phyloP scores from a whole-genome alignment of 2,888 invertebrate species.

The Pinctada fucata region DNA sequence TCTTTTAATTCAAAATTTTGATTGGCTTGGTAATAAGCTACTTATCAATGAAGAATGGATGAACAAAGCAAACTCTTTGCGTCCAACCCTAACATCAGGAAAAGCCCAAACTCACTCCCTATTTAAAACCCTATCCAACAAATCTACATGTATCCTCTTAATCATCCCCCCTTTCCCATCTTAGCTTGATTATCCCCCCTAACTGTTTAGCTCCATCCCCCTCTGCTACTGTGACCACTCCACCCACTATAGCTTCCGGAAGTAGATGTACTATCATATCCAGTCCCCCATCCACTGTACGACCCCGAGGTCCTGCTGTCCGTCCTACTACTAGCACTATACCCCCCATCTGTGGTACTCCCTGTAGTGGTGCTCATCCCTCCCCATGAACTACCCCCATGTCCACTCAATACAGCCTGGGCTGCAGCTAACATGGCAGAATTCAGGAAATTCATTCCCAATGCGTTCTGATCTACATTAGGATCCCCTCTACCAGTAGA shows the following conservation, averaged over 20 bases:
- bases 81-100: too few relatives aligned
- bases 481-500: slow-evolving; percentile 39
- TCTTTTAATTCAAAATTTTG: too few relatives aligned
- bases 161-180: too few relatives aligned
- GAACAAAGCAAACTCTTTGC: too few relatives aligned
- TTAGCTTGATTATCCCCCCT: too few relatives aligned
- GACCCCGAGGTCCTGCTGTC: slow-evolving; percentile 19
- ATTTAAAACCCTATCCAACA: too few relatives aligned
- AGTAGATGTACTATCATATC: slow-evolving; percentile 24
- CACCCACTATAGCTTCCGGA: slow-evolving; percentile 14
- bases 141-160: too few relatives aligned
- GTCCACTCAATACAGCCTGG: slow-evolving; percentile 66
- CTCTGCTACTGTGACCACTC: slow-evolving; percentile 25
- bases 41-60: too few relatives aligned
- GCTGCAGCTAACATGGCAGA: slow-evolving; percentile 71
- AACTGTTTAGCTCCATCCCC: slow-evolving; percentile 23
- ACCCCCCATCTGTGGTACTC: slow-evolving; percentile 34
- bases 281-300: slow-evolving; percentile 34
- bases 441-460: slow-evolving; percentile 69
- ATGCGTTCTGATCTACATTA: slow-evolving; percentile 39
- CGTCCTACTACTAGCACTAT: slow-evolving; percentile 11
- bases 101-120: too few relatives aligned
- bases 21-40: too few relatives aligned
- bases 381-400: slow-evolving; percentile 46
- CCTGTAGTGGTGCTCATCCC: slow-evolving; percentile 47